Evolutionary conservation across 35 echinoderm and acorn worm genomes (phyloP).

Genomic region (Acanthaster planci): DNA sequence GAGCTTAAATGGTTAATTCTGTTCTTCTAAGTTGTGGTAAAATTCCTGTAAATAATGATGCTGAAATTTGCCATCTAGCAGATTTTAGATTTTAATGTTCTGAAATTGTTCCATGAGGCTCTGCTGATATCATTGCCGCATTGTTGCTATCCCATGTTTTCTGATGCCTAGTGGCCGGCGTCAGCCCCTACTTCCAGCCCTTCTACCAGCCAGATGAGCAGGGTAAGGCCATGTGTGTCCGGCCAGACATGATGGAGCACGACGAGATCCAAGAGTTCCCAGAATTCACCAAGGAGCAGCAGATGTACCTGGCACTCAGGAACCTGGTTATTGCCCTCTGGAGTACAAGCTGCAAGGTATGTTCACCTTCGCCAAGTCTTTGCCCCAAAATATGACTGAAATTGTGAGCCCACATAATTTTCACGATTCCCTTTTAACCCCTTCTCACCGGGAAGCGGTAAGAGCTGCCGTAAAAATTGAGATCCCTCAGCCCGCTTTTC

Average conservation of each 20-base stretch:
- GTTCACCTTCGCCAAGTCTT: background rate
- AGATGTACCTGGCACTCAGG: slow-evolving; percentile 90
- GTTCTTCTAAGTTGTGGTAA: background rate
- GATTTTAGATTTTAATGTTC: too few relatives aligned
- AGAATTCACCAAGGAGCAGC: slow-evolving; percentile 85
- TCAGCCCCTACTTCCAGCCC: slow-evolving; percentile 92
- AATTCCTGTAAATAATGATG: too few relatives aligned
- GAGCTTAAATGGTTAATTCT: background rate
- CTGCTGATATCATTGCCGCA: too few relatives aligned
- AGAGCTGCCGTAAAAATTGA: too few relatives aligned
- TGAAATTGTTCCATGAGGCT: too few relatives aligned
- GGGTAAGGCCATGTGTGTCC: slow-evolving; percentile 87
- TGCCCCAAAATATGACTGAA: too few relatives aligned
- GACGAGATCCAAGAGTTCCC: slow-evolving; percentile 96
- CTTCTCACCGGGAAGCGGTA: too few relatives aligned
- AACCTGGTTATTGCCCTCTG: slow-evolving; percentile 88
- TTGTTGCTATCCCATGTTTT: too few relatives aligned
- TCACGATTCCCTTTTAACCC: too few relatives aligned
- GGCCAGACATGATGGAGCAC: slow-evolving; percentile 91
- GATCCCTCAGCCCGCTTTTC: too few relatives aligned
- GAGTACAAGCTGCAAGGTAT: slow-evolving; percentile 79
- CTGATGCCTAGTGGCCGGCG: slow-evolving; percentile 17
- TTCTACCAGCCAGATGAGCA: slow-evolving; percentile 94
- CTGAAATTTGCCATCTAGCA: too few relatives aligned
- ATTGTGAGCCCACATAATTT: too few relatives aligned